These are phyloP conservation scores for Mungos mungo DNA, from an alignment of 2,113 vertebrate genomes.

Conservation along the genomic window DNA sequence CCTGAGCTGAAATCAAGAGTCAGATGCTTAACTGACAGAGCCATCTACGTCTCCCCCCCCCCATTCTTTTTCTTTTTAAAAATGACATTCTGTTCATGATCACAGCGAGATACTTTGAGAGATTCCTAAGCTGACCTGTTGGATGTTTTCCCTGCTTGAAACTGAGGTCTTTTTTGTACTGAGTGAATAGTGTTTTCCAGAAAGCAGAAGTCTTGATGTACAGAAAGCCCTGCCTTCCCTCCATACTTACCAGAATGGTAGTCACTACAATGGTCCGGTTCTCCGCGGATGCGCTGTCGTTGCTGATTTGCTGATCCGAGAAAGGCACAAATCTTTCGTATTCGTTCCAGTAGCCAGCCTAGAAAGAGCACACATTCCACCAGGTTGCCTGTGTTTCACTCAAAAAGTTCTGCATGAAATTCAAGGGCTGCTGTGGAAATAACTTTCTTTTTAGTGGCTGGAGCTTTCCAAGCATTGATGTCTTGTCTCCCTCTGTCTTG, in stretches of 20 bases:
- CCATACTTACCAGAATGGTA: conserved; percentile 96
- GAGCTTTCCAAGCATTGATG: conserved; percentile 11
- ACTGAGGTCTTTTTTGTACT: conserved; percentile 16
- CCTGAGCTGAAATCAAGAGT: too few species aligned
- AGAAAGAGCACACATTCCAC: conserved; percentile 85
- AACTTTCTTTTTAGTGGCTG: background rate
- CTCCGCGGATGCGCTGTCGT: conserved; percentile 96
- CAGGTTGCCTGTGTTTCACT: conserved; percentile 60
- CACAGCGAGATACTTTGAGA: background rate
- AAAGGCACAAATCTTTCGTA: conserved; percentile 97
- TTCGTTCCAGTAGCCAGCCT: conserved; percentile 99
- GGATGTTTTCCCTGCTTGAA: conserved; percentile 31
- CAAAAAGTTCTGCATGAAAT: background rate
- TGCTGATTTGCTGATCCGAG: conserved; percentile 94
- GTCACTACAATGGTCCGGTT: conserved; percentile 99
- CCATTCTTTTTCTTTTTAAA: background rate
- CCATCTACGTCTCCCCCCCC: too few species aligned
- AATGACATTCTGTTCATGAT: conserved; percentile 29
- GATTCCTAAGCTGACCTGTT: background rate
- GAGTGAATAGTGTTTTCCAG: conserved; percentile 37
- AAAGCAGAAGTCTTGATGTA: background rate
- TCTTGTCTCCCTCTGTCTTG: background rate
- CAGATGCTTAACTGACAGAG: too few species aligned
- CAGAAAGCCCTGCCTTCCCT: background rate
- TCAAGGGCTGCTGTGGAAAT: background rate